A percentile compares a stretch with the other conserved stretches of the same genome.
Conservation (phyloP, 1,140 invertebrate species). For the Acromyrmex echinatior region DNA sequence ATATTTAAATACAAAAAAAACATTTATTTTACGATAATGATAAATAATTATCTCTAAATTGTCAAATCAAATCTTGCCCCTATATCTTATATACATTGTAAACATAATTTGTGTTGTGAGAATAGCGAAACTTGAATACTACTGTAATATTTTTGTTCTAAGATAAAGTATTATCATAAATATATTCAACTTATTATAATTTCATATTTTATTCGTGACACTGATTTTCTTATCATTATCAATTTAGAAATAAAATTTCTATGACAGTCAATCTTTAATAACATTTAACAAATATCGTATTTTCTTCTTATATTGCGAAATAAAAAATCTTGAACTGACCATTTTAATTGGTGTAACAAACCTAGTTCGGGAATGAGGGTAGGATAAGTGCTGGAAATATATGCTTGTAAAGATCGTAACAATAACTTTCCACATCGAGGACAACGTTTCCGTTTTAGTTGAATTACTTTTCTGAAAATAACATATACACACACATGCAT, state of each 20-base stretch:
- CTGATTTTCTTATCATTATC: not conserved
- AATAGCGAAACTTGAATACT: not conserved
- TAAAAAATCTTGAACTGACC: constrained; percentile 75
- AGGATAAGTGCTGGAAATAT: constrained; percentile 52
- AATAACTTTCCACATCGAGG: constrained; percentile 73
- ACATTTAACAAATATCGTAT: constrained; percentile 54
- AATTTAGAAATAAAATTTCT: constrained; percentile 17
- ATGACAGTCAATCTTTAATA: not conserved
- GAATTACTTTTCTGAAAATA: constrained; percentile 71
- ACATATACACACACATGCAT: constrained; percentile 31
- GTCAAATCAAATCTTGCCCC: constrained; percentile 9
- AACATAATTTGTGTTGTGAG: not conserved
- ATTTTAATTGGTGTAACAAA: constrained; percentile 65
- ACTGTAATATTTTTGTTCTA: constrained; percentile 8
- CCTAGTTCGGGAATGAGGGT: constrained; percentile 68
- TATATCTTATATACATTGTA: not conserved
- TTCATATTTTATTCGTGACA: constrained; percentile 23
- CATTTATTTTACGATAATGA: not conserved
- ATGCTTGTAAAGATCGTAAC: constrained; percentile 51
- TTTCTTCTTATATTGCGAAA: constrained; percentile 72
- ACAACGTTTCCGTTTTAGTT: constrained; percentile 67
- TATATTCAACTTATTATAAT: not conserved
- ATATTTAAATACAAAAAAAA: constrained; percentile 11
- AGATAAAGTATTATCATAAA: not conserved
- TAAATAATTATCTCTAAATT: constrained; percentile 21